Conservation (phyloP, 2,797 vertebrate species). For the Rhincodon typus region DNA sequence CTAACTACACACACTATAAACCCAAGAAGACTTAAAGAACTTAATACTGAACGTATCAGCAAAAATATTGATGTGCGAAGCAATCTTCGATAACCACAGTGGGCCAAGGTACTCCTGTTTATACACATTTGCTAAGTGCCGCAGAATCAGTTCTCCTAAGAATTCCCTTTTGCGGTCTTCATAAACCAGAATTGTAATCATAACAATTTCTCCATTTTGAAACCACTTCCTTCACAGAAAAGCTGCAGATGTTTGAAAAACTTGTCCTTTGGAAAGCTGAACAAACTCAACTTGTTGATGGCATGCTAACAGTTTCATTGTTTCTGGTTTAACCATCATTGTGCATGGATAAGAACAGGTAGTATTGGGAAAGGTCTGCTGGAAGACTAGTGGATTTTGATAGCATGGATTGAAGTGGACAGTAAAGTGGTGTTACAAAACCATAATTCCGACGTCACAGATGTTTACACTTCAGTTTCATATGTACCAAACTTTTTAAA, state of each 20-base stretch:
- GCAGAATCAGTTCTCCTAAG: slow-evolving; percentile 40
- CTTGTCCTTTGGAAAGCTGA: slow-evolving; percentile 33
- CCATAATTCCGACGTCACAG: background rate
- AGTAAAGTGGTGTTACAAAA: background rate
- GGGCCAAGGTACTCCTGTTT: slow-evolving; percentile 40
- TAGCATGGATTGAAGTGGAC: background rate
- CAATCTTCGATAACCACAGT: slow-evolving; percentile 37
- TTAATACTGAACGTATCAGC: slow-evolving; percentile 40
- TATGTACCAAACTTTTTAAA: background rate
- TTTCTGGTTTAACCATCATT: slow-evolving; percentile 37
- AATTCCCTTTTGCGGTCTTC: slow-evolving; percentile 42
- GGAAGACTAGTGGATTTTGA: background rate
- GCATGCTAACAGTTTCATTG: slow-evolving; percentile 38
- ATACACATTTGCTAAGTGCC: slow-evolving; percentile 41
- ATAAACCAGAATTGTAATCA: slow-evolving; percentile 41
- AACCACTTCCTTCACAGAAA: slow-evolving; percentile 43
- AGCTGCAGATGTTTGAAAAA: slow-evolving; percentile 31
- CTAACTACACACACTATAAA: background rate
- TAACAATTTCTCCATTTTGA: slow-evolving; percentile 40
- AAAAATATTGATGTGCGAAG: slow-evolving; percentile 42
- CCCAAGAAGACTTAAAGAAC: slow-evolving; percentile 6
- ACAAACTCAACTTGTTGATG: slow-evolving; percentile 23
- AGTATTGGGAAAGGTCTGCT: background rate
- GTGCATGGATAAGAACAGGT: background rate
- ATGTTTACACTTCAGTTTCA: background rate